These are phyloP conservation scores for Leontopithecus rosalia DNA, from an alignment of 2,797 vertebrate genomes.

Conservation along the genomic window DNA sequence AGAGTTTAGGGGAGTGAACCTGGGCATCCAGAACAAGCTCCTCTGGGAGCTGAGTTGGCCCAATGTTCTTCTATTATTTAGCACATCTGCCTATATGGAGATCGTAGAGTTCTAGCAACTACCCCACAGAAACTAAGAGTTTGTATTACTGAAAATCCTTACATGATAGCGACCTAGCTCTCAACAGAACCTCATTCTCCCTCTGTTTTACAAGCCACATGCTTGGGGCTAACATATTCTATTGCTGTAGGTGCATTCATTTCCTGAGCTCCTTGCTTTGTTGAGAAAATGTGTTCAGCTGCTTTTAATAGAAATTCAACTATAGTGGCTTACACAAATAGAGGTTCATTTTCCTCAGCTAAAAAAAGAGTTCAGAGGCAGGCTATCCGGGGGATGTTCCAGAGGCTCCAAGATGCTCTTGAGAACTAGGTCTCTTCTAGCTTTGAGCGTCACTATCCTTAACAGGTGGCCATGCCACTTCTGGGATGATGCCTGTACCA, in stretches of 20 bases:
- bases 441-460: background rate
- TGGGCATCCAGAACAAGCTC: background rate
- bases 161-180: background rate
- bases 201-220: background rate
- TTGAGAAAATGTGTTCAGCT: background rate
- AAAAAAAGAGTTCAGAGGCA: background rate
- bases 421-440: background rate
- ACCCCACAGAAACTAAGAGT: background rate
- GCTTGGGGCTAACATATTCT: background rate
- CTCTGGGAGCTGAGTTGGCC: too few species aligned
- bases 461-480: background rate
- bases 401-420: background rate
- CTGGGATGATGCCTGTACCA: too few species aligned
- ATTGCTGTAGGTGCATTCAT: background rate
- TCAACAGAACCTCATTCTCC: background rate
- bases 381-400: background rate
- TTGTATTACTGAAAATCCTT: background rate
- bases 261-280: background rate
- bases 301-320: background rate
- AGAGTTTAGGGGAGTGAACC: background rate
- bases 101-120: fast-evolving
- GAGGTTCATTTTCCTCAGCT: background rate
- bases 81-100: background rate
- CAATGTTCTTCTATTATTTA: background rate
- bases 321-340: background rate